Evolutionary conservation across 2,797 vertebrate genomes (phyloP), one percentile per base, ranked within the genome.

Genomic region (Falco berigora): DNA sequence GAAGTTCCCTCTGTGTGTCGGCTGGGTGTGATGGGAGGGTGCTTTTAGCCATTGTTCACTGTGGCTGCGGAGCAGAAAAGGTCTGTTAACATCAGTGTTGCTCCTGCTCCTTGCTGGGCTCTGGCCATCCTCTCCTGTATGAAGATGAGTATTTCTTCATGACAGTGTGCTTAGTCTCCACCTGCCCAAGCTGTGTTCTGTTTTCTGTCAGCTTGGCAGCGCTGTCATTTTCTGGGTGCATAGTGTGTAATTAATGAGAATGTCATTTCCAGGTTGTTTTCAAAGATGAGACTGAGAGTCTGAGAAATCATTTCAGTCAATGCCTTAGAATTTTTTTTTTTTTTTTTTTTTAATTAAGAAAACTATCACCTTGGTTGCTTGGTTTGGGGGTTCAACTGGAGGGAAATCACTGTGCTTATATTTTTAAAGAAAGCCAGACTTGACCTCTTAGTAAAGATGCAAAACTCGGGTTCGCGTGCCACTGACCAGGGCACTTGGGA

Each of bases 181-280:
- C 90, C 75, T 90, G 71, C 59, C 66, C 86, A 67, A 86, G 73
- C 49, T 85, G 61, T 59, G 90, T 78, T n/a, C 64, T 58, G 36
- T 56, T 89, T 92, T 61, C 68, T 76, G 44, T 79, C 69, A 62
- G 50, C 76, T 81, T 3, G 2, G 77, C 71, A 91, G 23, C 28
- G 50, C 49, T 92, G 91, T 95, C 67, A 42, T 79, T 95, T 95
- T 76, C 74, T 8, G 19, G 59, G 56, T 84, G 55, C 69, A 6
- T 63, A 76, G 69, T 64, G 91, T 92, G 88, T 92, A 94, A 97
- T 92, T 95, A 96, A 95, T 92, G 82, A 86, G 66, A 86, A 91
- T 72, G 76, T 77, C 24, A 86, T 80, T 95, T 78, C 58, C 46
- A 81, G 27, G 46, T 78, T 78, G 47, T 66, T 94, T 93, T 75